These are phyloP conservation scores for Sphinx pinastri DNA, from an alignment of 2,888 invertebrate species.

Conservation along the genomic window DNA sequence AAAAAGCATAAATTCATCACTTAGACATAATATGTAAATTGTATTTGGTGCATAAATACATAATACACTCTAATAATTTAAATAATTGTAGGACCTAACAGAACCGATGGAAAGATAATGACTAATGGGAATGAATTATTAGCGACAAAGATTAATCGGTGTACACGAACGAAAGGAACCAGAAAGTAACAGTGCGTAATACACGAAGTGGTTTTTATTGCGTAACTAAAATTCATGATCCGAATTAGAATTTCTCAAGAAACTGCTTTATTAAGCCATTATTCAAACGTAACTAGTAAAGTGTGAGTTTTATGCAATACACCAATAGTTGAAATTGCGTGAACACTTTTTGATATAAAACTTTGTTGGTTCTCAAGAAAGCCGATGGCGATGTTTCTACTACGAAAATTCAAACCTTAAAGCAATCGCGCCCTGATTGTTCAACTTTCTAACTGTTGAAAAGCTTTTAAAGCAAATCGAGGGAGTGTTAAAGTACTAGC, in stretches of 20 bases:
- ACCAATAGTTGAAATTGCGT: constrained; percentile 14
- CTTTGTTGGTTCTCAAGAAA: constrained; percentile 7
- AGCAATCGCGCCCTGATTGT: constrained; percentile 3
- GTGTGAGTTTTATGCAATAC: constrained; percentile 22
- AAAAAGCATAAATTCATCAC: neutral
- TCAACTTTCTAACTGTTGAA: constrained; percentile 16
- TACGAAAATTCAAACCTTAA: constrained; percentile 14
- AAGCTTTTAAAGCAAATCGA: constrained; percentile 31
- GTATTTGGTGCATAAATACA: neutral
- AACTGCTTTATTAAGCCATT: constrained; percentile 36
- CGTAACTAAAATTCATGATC: constrained; percentile 24
- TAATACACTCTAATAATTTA: neutral
- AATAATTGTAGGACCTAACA: neutral
- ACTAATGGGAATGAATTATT: constrained; percentile 18
- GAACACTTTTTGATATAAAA: neutral
- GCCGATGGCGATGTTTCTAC: constrained; percentile 5
- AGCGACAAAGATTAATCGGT: constrained; percentile 22
- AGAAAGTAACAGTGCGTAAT: constrained; percentile 24
- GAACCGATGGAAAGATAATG: constrained; percentile 11
- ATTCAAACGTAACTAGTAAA: constrained; percentile 38
- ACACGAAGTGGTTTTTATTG: constrained; percentile 23
- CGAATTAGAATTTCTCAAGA: constrained; percentile 34
- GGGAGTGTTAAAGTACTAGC: constrained; percentile 27
- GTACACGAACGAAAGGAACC: constrained; percentile 19
- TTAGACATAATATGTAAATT: neutral